Evolutionary conservation across 2,888 invertebrate genomes (phyloP).

Genomic region (Pherbina coryleti): DNA sequence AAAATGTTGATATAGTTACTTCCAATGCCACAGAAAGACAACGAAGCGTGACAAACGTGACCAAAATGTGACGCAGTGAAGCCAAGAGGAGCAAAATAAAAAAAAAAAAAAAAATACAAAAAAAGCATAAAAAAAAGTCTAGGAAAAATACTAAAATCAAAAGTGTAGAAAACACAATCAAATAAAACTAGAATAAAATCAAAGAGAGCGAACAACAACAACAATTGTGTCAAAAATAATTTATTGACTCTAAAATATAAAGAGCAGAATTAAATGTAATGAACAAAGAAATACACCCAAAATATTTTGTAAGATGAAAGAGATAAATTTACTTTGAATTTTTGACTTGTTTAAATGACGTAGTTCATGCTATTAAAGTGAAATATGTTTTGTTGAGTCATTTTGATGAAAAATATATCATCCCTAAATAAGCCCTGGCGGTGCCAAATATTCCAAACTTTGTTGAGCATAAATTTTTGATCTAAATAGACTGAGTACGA

Average conservation of each 20-base stretch:
- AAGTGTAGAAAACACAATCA: not conserved
- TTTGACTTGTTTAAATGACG: too few species aligned
- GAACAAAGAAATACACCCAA: not conserved
- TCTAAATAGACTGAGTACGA: too few species aligned
- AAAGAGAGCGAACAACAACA: not conserved
- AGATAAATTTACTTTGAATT: not conserved
- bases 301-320: not conserved
- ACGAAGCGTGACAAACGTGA: slow-evolving; percentile 28
- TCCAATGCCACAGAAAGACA: slow-evolving; percentile 22
- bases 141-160: not conserved
- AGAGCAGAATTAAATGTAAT: not conserved
- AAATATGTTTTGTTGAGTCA: too few species aligned
- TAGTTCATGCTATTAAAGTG: too few species aligned
- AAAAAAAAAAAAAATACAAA: slow-evolving; percentile 9
- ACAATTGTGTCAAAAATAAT: slow-evolving; percentile 12
- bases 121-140: not conserved
- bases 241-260: not conserved
- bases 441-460: too few species aligned
- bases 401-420: too few species aligned
- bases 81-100: not conserved
- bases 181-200: not conserved
- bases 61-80: slow-evolving; percentile 1
- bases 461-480: too few species aligned
- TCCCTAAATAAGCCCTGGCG: too few species aligned
- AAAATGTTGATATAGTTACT: not conserved